A percentile compares a stretch with the other conserved stretches of the same genome.
phyloP scores from a whole-genome alignment of 2,888 invertebrate species.

The Cerastoderma edule region DNA sequence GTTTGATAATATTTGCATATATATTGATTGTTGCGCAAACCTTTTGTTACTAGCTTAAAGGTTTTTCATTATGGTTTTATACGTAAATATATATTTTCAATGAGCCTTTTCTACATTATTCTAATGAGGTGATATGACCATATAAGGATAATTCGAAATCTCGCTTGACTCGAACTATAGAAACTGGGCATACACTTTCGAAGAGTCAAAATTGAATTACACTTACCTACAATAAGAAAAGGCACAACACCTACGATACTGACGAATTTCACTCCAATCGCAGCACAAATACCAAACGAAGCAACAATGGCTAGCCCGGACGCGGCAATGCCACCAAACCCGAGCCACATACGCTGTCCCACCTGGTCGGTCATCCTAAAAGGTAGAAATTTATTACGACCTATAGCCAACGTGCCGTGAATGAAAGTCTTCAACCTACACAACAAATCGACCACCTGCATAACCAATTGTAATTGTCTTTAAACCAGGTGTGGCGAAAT shows the following conservation, averaged over 20 bases:
- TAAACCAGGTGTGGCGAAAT: too few relatives aligned
- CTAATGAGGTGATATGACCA: too few relatives aligned
- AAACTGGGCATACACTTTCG: too few relatives aligned
- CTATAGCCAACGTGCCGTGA: neutral
- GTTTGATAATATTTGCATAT: too few relatives aligned
- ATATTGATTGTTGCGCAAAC: too few relatives aligned
- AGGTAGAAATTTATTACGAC: neutral
- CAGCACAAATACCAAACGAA: constrained; percentile 19
- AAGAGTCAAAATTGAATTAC: neutral
- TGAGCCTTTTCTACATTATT: too few relatives aligned
- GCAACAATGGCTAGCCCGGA: constrained; percentile 29
- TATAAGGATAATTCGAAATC: too few relatives aligned
- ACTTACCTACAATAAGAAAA: constrained; percentile 28
- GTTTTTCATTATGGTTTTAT: too few relatives aligned
- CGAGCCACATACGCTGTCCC: constrained; percentile 21
- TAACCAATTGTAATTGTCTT: too few relatives aligned
- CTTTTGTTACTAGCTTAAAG: too few relatives aligned
- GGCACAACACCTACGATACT: constrained; percentile 37
- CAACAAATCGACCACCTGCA: neutral
- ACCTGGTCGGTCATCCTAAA: constrained; percentile 28
- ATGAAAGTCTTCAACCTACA: neutral
- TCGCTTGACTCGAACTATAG: too few relatives aligned
- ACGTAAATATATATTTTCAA: too few relatives aligned
- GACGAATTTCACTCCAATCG: constrained; percentile 31
- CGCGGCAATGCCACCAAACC: constrained; percentile 23